phyloP scores from a whole-genome alignment of 2,888 invertebrate genomes.

The Torymus tubicola region DNA sequence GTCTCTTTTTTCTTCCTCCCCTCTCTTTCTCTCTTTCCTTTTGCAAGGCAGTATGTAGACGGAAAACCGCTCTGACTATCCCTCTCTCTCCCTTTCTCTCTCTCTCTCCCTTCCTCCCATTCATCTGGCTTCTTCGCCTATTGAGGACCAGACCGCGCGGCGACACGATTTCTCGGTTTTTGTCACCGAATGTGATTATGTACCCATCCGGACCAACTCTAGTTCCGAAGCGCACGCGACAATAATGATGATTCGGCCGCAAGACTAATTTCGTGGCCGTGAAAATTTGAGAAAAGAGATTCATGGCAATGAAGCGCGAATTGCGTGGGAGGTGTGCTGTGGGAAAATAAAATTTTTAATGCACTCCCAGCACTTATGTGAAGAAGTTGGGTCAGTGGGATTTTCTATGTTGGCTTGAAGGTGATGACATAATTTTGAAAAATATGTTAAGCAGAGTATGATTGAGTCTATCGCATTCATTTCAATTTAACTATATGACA shows the following conservation, averaged over 20 bases:
- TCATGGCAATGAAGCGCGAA: slow-evolving; percentile 19
- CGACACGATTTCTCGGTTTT: slow-evolving; percentile 51
- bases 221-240: background rate
- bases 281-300: slow-evolving; percentile 19
- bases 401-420: no score
- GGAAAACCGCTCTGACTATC: no score
- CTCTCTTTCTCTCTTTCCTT: no score
- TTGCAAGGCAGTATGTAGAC: no score
- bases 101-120: background rate
- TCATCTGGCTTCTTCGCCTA: background rate
- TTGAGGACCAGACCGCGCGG: slow-evolving; percentile 37
- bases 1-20: no score
- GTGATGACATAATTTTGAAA: no score
- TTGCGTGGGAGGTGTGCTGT: slow-evolving; percentile 20
- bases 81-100: background rate
- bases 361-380: slow-evolving; percentile 4
- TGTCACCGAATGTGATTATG: slow-evolving; percentile 44
- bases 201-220: background rate
- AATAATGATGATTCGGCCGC: slow-evolving; percentile 16
- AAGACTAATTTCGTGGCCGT: slow-evolving; percentile 25
- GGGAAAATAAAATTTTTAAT: slow-evolving; percentile 46
- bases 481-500: no score
- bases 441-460: no score
- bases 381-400: background rate
- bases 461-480: no score